phyloP scores from a whole-genome alignment of 30 jellyfish, hydroid and myxozoan species.

The Mastigias papua region DNA sequence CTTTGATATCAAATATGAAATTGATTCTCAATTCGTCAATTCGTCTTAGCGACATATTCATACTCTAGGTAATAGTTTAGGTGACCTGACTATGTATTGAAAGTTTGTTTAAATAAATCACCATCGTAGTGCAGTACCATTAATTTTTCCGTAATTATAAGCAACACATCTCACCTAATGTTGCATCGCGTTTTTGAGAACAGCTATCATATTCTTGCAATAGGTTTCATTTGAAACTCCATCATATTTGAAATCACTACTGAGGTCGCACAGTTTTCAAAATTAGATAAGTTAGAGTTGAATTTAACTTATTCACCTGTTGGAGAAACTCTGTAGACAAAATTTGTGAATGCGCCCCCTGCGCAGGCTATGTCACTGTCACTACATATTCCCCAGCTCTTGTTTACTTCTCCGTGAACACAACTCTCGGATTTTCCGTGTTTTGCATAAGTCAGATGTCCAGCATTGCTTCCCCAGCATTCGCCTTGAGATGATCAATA shows the following conservation, averaged over 20 bases:
- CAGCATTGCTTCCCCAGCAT: constrained; percentile 83
- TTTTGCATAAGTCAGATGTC: constrained; percentile 52
- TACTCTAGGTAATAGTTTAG: not conserved
- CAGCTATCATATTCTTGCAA: too few relatives aligned
- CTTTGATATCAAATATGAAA: not conserved
- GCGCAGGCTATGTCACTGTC: constrained; percentile 57
- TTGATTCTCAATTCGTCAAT: not conserved
- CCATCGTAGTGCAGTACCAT: too few relatives aligned
- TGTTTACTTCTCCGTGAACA: constrained; percentile 41
- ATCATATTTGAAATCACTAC: too few relatives aligned
- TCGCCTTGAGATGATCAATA: constrained; percentile 65
- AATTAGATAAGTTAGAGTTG: too few relatives aligned
- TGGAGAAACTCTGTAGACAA: constrained; percentile 84
- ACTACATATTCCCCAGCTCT: constrained; percentile 50
- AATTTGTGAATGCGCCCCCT: constrained; percentile 80
- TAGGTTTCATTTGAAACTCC: too few relatives aligned
- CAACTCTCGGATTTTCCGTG: constrained; percentile 69
- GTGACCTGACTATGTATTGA: not conserved
- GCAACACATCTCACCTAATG: too few relatives aligned
- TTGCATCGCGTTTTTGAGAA: too few relatives aligned
- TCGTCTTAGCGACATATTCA: not conserved
- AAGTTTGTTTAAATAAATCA: too few relatives aligned
- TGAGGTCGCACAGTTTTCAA: too few relatives aligned
- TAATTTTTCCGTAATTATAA: too few relatives aligned
- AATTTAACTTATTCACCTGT: too few relatives aligned